Evolutionary conservation across 1,140 invertebrate genomes (phyloP).

Genomic region (Cotesia vestalis): DNA sequence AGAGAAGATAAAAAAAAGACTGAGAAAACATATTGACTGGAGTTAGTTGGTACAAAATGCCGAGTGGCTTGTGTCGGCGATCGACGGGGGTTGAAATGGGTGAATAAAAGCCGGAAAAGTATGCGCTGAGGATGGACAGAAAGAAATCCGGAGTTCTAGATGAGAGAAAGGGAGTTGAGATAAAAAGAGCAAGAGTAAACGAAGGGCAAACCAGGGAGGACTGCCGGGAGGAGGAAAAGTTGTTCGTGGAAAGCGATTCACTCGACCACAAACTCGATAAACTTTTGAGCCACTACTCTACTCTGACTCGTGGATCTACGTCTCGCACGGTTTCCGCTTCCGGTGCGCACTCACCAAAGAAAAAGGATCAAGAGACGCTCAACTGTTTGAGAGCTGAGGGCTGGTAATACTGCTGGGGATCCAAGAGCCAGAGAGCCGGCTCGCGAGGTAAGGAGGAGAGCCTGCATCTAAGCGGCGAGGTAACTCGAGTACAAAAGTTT

Average conservation of each 20-base stretch:
- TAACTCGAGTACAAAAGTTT: neutral
- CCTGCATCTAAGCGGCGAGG: neutral
- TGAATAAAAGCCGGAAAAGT: conserved; percentile 50
- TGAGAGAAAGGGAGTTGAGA: neutral
- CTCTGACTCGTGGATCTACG: conserved; percentile 19
- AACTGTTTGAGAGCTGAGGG: too few species aligned
- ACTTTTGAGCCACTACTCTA: conserved; percentile 44
- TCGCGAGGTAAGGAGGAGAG: too few species aligned
- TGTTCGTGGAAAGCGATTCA: conserved; percentile 55
- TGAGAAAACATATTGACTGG: conserved; percentile 32
- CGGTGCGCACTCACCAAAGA: conserved; percentile 42
- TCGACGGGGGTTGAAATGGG: conserved; percentile 43
- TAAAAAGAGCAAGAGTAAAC: conserved; percentile 34
- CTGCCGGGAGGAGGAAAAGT: conserved; percentile 49
- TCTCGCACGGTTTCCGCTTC: conserved; percentile 54
- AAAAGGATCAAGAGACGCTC: too few species aligned
- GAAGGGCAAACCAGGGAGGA: conserved; percentile 18
- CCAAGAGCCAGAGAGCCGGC: neutral
- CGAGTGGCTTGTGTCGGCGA: conserved; percentile 25
- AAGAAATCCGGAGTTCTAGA: conserved; percentile 9
- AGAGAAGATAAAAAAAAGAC: conserved; percentile 43
- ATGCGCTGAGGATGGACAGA: conserved; percentile 37
- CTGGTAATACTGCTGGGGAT: too few species aligned
- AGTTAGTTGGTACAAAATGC: conserved; percentile 25
- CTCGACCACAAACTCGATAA: conserved; percentile 62